Percentiles rank a stretch among this genome's conserved stretches.
phyloP scores from a whole-genome alignment of 2,888 invertebrate species.

The Steinernema scapterisci region DNA sequence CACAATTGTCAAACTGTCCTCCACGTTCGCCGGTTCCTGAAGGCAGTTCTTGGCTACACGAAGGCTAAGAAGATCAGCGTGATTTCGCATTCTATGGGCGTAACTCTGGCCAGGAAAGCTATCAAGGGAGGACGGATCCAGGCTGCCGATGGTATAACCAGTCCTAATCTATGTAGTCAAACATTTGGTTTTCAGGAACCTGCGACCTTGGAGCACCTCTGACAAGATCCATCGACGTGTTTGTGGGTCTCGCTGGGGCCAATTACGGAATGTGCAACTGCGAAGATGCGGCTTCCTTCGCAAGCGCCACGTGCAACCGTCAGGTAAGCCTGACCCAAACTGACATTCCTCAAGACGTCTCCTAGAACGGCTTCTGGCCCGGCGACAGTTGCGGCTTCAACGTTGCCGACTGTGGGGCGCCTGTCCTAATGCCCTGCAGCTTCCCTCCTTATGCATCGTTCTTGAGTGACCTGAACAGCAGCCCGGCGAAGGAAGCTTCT shows the following conservation, averaged over 20 bases:
- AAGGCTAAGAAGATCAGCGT: slow-evolving; percentile 42
- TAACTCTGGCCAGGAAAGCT: slow-evolving; percentile 47
- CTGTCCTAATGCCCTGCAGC: slow-evolving; percentile 32
- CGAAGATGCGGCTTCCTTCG: slow-evolving; percentile 44
- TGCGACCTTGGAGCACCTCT: slow-evolving; percentile 47
- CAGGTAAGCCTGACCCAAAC: slow-evolving; percentile 38
- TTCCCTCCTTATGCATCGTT: slow-evolving; percentile 22
- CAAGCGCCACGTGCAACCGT: slow-evolving; percentile 54
- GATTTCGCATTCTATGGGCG: slow-evolving; percentile 49
- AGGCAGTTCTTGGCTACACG: slow-evolving; percentile 47
- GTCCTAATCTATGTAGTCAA: background rate
- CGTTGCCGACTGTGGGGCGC: slow-evolving; percentile 46
- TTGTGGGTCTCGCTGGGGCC: slow-evolving; percentile 60
- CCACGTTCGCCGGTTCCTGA: slow-evolving; percentile 41
- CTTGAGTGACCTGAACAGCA: slow-evolving; percentile 32
- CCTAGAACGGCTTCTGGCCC: slow-evolving; percentile 53
- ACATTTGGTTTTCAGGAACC: background rate
- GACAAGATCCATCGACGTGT: slow-evolving; percentile 51
- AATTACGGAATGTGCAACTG: slow-evolving; percentile 63
- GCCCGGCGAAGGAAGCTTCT: slow-evolving; percentile 22
- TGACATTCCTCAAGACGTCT: background rate
- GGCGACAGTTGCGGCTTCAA: slow-evolving; percentile 57
- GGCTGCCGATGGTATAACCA: slow-evolving; percentile 36
- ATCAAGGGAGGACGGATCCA: slow-evolving; percentile 47
- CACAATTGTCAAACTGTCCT: slow-evolving; percentile 42